Conservation (phyloP, 1,140 invertebrate genomes). For the Dendrolimus punctatus region DNA sequence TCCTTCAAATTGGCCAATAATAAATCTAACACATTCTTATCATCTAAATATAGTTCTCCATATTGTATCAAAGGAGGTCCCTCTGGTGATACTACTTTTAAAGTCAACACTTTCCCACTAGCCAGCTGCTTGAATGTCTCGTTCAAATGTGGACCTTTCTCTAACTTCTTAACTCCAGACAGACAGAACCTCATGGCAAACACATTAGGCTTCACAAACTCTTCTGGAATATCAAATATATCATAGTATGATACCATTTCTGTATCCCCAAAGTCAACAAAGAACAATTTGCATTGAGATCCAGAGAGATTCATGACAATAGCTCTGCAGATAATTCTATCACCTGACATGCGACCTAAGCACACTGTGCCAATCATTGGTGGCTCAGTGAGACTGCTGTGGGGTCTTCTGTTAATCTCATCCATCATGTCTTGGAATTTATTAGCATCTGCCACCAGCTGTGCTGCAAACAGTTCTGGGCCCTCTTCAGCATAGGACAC, state of each 20-base stretch:
- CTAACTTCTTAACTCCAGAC: constrained; percentile 77
- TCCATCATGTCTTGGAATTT: constrained; percentile 78
- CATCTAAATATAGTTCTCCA: constrained; percentile 76
- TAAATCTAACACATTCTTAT: constrained; percentile 72
- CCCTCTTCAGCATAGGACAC: constrained; percentile 85
- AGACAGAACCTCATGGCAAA: constrained; percentile 82
- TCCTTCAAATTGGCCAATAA: constrained; percentile 63
- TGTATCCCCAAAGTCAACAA: constrained; percentile 85
- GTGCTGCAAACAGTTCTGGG: constrained; percentile 81
- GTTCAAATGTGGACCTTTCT: constrained; percentile 78
- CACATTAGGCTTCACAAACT: constrained; percentile 78
- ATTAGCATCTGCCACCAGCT: constrained; percentile 73
- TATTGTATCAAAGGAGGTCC: constrained; percentile 80
- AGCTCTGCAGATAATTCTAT: constrained; percentile 79
- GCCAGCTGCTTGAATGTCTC: constrained; percentile 79
- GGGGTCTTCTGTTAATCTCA: constrained; percentile 74
- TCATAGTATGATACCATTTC: constrained; percentile 78
- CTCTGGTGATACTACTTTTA: constrained; percentile 77
- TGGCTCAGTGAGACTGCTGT: constrained; percentile 74
- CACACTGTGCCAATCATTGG: constrained; percentile 81
- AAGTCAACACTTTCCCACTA: constrained; percentile 71
- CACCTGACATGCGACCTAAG: constrained; percentile 77
- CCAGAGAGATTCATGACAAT: constrained; percentile 79
- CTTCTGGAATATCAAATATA: constrained; percentile 81
- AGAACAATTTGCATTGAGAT: constrained; percentile 78